phyloP scores from a whole-genome alignment of 2,888 invertebrate species.

The Pollenia griseotomentosa region DNA sequence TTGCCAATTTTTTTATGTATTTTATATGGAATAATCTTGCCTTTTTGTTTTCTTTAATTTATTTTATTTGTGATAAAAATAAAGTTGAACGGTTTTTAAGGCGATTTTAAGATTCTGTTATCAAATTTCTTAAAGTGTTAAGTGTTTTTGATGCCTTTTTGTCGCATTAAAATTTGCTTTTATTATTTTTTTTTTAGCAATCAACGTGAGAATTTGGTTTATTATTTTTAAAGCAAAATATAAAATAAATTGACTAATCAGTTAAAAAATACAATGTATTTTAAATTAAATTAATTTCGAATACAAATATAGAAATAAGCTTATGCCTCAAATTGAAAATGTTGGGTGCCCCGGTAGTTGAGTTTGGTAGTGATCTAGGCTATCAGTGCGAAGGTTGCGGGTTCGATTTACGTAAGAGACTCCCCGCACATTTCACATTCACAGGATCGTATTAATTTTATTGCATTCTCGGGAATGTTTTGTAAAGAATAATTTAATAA shows the following conservation, averaged over 20 bases:
- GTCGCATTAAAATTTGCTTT: slow-evolving; percentile 19
- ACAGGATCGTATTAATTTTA: too few species aligned
- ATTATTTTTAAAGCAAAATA: not conserved
- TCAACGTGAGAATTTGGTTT: slow-evolving; percentile 58
- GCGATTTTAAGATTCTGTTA: slow-evolving; percentile 57
- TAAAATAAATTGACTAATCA: not conserved
- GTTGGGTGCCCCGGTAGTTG: too few species aligned
- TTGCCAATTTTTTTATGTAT: not conserved
- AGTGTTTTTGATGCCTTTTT: slow-evolving; percentile 57
- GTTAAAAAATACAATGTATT: slow-evolving; percentile 16
- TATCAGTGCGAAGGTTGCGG: too few species aligned
- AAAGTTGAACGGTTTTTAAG: slow-evolving; percentile 53
- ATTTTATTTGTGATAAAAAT: slow-evolving; percentile 33
- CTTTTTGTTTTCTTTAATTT: not conserved
- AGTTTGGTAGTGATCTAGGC: too few species aligned
- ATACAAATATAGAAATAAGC: not conserved
- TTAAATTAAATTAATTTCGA: not conserved
- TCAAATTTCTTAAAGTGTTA: slow-evolving; percentile 68
- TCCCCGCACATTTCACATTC: too few species aligned
- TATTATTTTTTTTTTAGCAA: not conserved
- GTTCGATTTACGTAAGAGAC: too few species aligned
- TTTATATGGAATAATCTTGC: slow-evolving; percentile 16
- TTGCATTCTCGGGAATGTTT: too few species aligned
- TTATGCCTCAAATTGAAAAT: too few species aligned
- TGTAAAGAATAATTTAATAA: too few species aligned